phyloP scores from a whole-genome alignment of 1,140 invertebrate genomes.

The Neodiprion fabricii region DNA sequence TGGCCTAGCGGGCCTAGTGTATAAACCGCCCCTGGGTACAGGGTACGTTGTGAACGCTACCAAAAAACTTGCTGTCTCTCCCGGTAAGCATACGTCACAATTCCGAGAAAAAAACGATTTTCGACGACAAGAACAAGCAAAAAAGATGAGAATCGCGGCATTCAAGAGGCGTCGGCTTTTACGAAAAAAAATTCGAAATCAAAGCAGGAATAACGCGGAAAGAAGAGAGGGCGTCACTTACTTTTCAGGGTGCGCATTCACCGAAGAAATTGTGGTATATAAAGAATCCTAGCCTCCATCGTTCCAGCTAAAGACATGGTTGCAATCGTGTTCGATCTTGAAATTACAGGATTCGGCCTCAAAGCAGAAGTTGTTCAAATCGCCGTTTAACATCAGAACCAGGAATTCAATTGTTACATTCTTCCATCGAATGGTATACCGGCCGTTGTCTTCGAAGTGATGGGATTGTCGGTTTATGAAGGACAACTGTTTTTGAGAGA shows the following conservation, averaged over 20 bases:
- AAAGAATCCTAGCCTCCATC: conserved; percentile 7
- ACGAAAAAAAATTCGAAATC: conserved; percentile 20
- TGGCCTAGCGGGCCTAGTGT: not conserved
- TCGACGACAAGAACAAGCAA: conserved; percentile 10
- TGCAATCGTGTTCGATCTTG: conserved; percentile 22
- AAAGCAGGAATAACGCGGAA: conserved; percentile 25
- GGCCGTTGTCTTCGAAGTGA: conserved; percentile 13
- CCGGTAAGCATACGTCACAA: conserved; percentile 6
- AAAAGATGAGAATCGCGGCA: conserved; percentile 15
- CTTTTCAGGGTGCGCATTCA: conserved; percentile 19
- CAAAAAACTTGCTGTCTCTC: conserved; percentile 2
- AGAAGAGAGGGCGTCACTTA: conserved; percentile 23
- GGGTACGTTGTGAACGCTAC: conserved; percentile 19
- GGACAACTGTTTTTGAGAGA: conserved; percentile 14
- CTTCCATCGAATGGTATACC: conserved; percentile 18
- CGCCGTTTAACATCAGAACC: conserved; percentile 19
- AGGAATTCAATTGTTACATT: conserved; percentile 23
- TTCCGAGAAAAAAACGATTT: conserved; percentile 10
- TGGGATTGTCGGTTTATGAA: conserved; percentile 14
- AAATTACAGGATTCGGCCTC: conserved; percentile 15
- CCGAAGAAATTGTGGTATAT: conserved; percentile 17
- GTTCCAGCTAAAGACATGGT: conserved; percentile 14
- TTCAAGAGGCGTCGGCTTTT: conserved; percentile 26
- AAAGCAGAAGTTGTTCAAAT: conserved; percentile 27
- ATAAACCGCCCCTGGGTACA: not conserved